A percentile compares a stretch with the other conserved stretches of the same genome.
Conservation (phyloP, 2,113 vertebrate genomes). For the Hemiprocne comata region DNA sequence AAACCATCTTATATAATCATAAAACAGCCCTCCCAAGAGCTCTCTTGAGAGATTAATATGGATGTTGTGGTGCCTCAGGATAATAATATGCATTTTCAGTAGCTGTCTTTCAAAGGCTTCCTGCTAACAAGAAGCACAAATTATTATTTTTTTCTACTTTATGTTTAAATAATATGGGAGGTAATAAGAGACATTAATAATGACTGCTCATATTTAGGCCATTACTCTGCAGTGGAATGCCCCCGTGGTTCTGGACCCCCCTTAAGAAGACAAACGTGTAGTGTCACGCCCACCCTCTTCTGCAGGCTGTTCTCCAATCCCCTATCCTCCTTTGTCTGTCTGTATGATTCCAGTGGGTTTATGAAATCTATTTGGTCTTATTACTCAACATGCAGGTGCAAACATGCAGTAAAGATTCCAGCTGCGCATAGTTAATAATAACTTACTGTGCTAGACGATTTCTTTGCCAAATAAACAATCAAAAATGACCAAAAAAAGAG, state of each 20-base stretch:
- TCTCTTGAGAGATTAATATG: conserved; percentile 28
- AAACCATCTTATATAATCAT: conserved; percentile 30
- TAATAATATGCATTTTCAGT: conserved; percentile 13
- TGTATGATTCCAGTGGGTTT: conserved; percentile 16
- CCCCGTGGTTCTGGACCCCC: background rate
- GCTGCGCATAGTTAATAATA: background rate
- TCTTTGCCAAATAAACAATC: background rate
- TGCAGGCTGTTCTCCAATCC: background rate
- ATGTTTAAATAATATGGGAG: conserved; percentile 17
- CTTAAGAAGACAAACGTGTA: background rate
- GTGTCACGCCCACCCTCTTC: background rate
- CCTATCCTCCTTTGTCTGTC: background rate
- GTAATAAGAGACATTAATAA: background rate
- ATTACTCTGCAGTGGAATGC: background rate
- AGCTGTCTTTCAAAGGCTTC: background rate
- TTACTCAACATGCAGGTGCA: conserved; percentile 29
- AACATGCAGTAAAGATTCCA: conserved; percentile 37
- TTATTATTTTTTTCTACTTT: background rate
- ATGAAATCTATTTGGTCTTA: conserved; percentile 24
- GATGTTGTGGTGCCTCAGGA: background rate
- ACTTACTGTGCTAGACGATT: background rate
- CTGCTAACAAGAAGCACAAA: conserved; percentile 1
- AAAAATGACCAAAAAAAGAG: background rate
- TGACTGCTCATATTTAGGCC: background rate
- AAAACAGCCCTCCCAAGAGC: background rate